These are phyloP conservation scores for Eulemur coronatus DNA, from an alignment of 2,797 vertebrate genomes.

Conservation along the genomic window DNA sequence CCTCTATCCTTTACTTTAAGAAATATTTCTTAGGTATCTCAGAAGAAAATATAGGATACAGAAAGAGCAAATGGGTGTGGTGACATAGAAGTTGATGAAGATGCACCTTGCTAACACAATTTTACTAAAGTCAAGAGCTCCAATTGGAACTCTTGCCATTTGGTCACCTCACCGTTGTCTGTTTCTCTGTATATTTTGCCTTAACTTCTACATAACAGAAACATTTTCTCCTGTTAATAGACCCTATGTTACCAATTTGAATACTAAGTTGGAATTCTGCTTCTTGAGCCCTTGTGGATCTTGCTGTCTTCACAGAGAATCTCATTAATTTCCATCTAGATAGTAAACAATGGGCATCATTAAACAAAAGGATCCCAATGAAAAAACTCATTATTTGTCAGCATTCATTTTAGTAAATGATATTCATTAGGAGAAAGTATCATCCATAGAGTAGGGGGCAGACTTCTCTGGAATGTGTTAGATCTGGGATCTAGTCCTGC, in stretches of 20 bases:
- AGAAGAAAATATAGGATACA: neutral
- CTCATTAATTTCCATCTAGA: neutral
- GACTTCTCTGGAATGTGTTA: neutral
- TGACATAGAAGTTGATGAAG: neutral
- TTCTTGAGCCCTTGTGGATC: neutral
- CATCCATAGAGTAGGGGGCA: neutral
- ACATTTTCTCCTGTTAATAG: neutral
- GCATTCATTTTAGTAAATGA: neutral
- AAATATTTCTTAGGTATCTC: neutral
- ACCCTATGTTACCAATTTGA: neutral
- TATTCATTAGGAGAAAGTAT: neutral
- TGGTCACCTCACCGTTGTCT: neutral
- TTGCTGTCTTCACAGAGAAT: neutral
- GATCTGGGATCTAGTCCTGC: neutral
- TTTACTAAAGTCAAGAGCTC: neutral
- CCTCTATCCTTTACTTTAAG: neutral
- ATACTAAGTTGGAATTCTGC: neutral
- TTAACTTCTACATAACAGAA: neutral
- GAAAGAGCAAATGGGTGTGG: neutral
- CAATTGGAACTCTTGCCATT: neutral
- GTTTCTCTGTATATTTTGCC: neutral
- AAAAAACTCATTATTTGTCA: neutral
- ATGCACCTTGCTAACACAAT: neutral
- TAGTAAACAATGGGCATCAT: neutral
- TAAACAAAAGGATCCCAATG: neutral